Conservation (phyloP, 2,797 vertebrate genomes). For the Sorex maritimensis region DNA sequence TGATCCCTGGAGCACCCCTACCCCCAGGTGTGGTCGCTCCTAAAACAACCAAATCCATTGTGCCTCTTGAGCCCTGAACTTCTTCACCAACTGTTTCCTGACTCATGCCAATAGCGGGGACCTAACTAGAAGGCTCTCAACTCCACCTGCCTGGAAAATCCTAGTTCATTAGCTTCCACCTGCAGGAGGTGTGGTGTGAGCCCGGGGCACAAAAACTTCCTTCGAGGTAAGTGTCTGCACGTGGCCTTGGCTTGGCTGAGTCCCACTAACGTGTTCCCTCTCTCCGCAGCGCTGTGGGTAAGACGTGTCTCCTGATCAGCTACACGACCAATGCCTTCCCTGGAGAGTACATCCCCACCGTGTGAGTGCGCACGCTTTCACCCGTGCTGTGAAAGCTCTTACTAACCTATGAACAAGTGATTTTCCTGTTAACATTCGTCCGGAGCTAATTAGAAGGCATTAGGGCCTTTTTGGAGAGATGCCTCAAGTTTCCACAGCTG, state of each 20-base stretch:
- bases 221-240: background rate
- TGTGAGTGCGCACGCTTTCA: constrained; percentile 92
- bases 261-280: no score
- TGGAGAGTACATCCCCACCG: constrained; percentile 99
- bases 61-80: background rate
- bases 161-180: background rate
- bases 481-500: constrained; percentile 5
- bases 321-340: constrained; percentile 99
- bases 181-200: constrained; percentile 6
- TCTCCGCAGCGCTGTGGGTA: constrained; percentile 95
- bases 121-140: background rate
- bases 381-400: background rate
- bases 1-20: no score
- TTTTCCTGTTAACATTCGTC: background rate
- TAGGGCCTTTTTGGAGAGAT: constrained; percentile 44
- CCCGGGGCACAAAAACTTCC: background rate
- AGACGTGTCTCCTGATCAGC: constrained; percentile 99
- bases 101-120: no score
- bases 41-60: background rate
- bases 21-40: no score
- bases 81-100: background rate
- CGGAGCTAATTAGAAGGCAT: background rate
- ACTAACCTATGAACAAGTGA: background rate
- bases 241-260: no score
- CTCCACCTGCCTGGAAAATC: constrained; percentile 30